phyloP scores from a whole-genome alignment of 2,113 vertebrate genomes.

The Crypturellus undulatus region DNA sequence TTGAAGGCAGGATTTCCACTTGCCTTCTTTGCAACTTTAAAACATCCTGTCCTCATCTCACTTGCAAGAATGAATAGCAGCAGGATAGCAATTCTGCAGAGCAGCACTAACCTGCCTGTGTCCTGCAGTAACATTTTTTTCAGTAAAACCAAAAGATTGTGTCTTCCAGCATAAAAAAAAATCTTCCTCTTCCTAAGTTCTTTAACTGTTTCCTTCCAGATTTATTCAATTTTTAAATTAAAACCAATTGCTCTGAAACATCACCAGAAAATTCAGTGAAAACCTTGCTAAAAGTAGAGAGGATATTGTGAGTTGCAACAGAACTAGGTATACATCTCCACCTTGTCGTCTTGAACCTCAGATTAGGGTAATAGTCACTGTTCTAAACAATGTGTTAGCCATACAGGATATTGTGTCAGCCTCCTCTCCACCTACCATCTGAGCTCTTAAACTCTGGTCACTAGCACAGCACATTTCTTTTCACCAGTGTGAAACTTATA shows the following conservation, averaged over 20 bases:
- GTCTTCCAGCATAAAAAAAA: neutral
- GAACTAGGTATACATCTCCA: neutral
- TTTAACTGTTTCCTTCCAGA: neutral
- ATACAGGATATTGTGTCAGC: neutral
- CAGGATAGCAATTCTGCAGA: neutral
- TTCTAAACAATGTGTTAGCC: neutral
- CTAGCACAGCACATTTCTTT: neutral
- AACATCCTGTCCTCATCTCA: neutral
- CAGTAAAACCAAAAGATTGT: neutral
- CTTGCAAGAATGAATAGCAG: neutral
- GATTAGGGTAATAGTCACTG: fast-evolving
- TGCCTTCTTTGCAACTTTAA: neutral
- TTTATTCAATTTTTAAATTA: neutral
- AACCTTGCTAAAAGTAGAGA: neutral
- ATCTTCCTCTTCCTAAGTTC: neutral
- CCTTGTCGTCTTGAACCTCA: neutral
- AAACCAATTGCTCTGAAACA: neutral
- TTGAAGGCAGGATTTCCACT: slow-evolving; percentile 19
- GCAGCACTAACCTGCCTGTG: neutral
- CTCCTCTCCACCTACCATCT: neutral
- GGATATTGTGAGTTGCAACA: neutral
- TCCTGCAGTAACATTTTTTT: neutral
- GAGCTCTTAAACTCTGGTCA: neutral
- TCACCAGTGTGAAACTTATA: neutral
- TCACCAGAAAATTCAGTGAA: neutral